Evolutionary conservation across 2,113 vertebrate species (phyloP), one percentile per base, ranked within the genome.

Genomic region (Athene noctua): DNA sequence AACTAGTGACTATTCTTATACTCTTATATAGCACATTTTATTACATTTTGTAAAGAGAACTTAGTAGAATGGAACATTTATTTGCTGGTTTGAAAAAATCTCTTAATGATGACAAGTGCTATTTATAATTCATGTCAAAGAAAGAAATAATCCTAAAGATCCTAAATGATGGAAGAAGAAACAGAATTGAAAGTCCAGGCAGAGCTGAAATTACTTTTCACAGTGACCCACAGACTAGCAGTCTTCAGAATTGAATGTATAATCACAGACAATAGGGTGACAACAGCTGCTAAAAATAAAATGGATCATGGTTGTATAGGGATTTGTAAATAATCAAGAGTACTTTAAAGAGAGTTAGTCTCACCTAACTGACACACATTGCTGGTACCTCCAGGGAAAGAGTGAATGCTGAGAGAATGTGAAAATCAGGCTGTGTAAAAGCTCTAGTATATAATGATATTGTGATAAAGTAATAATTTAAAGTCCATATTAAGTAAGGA

Each of bases 241-340:
- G 44, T 49, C 44, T 96, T 80, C 46, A 74, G 63, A 97, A 95
- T 9, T 80, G 34, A 91, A 40, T 80, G 42, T 70, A 25, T 15
- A 52, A 65, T 96, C 71, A 79, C 17, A 34, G 61, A 95, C 55
- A 96, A 70, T 40, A 51, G 58, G 25, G 25, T 90, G 75, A 67
- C 86, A 96, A 67, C 68, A 95, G 58, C 85, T 92, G 52, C 63
- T 66, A 47, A 95, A 95, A 92, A 95, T 81, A 67, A 92, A 80
- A 80, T 79, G 72, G 61, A 81, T 97, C 55, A 27, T 67, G 59
- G 46, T 88, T 94, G 81, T 89, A 26, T 22, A 91, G 63, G 90
- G 58, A 71, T 94, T 97, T 97, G 86, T 93, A 97, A 93, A 89
- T 88, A 92, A 95, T 86, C 89, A 81, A 74, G 79, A 71, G 58